These are phyloP conservation scores for Hippocampus guttulatus DNA, from an alignment of 2,113 vertebrate species.

Conservation along the genomic window DNA sequence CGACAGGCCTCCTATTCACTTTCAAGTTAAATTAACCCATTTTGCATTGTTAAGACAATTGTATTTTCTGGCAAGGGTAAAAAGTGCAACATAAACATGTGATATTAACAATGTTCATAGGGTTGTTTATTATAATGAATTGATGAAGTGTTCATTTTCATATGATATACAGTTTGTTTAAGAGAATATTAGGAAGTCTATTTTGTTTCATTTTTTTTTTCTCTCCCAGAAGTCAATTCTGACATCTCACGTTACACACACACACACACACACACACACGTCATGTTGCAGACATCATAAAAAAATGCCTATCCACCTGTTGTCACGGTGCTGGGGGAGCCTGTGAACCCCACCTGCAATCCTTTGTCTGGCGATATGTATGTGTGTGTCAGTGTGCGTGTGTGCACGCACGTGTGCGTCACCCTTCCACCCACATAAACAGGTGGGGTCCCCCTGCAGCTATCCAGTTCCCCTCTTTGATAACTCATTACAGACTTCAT, in stretches of 20 bases:
- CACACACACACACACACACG: constrained; percentile 34
- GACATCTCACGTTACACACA: constrained; percentile 66
- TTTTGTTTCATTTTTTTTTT: constrained; percentile 26
- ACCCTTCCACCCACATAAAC: constrained; percentile 55
- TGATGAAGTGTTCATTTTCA: background rate
- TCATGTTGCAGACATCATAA: constrained; percentile 69
- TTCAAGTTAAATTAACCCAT: too few species aligned
- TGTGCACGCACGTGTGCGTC: constrained; percentile 9
- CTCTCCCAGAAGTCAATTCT: constrained; percentile 43
- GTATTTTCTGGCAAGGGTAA: too few species aligned
- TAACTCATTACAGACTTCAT: constrained; percentile 72
- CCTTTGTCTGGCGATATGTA: constrained; percentile 45
- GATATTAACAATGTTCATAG: background rate
- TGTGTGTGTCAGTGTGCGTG: background rate
- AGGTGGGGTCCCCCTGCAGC: constrained; percentile 60
- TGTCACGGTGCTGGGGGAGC: constrained; percentile 48
- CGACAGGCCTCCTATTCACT: too few species aligned
- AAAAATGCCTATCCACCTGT: constrained; percentile 74
- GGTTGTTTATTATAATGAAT: background rate
- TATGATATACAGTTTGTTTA: background rate
- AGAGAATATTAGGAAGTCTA: background rate
- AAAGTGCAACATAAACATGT: background rate
- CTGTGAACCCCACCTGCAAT: constrained; percentile 73
- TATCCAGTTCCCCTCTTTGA: constrained; percentile 72
- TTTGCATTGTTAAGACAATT: too few species aligned